Evolutionary conservation across 2,113 vertebrate genomes (phyloP).

Genomic region (Acanthisitta chloris): DNA sequence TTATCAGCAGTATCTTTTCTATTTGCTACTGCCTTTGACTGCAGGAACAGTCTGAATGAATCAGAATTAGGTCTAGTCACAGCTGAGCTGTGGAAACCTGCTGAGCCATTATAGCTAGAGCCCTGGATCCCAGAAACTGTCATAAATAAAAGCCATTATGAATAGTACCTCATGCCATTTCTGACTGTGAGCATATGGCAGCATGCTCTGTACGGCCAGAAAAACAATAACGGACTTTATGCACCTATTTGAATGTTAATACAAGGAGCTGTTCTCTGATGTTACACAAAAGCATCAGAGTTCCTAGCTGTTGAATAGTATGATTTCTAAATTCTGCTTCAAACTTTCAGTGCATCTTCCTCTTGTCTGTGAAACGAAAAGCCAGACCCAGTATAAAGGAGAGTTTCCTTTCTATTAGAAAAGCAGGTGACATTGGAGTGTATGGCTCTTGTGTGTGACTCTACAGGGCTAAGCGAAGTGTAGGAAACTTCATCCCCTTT

Average conservation of each 20-base stretch:
- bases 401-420: background rate
- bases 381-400: background rate
- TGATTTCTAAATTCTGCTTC: background rate
- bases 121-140: conserved; percentile 45
- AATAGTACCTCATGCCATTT: conserved; percentile 54
- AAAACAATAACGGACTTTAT: conserved; percentile 53
- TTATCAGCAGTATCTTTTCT: conserved; percentile 23
- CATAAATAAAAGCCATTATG: conserved; percentile 70
- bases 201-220: background rate
- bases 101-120: conserved; percentile 47
- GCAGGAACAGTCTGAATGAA: conserved; percentile 33
- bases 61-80: conserved; percentile 36
- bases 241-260: conserved; percentile 32
- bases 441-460: background rate
- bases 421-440: rapidly evolving
- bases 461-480: background rate
- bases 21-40: background rate
- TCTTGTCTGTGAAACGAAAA: background rate
- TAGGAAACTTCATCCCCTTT: background rate
- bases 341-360: background rate
- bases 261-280: background rate
- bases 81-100: conserved; percentile 38
- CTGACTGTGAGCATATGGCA: conserved; percentile 57
- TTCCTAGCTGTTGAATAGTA: background rate
- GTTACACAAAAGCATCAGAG: background rate